Evolutionary conservation across 2,113 vertebrate species (phyloP), one percentile per base, ranked within the genome.

Genomic region (Megaleporinus macrocephalus): DNA sequence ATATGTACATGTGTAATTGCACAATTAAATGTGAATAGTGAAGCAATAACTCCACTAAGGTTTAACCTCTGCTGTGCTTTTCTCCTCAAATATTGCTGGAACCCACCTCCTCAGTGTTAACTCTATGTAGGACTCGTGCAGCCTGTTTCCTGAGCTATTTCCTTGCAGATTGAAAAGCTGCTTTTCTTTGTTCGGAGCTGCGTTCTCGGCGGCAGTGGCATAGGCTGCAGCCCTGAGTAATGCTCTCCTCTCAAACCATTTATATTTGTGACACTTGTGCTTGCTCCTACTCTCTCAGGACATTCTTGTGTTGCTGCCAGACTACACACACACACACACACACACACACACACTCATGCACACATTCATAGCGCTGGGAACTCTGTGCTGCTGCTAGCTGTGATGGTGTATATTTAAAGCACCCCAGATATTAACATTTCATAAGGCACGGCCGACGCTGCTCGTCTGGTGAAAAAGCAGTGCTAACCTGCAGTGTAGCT

Each of bases 171-270:
- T 55, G 75, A 78, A 77, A 78, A 83, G 69, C 76, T 47, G 80
- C 63, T 70, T 88, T 80, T 85, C 89, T 91, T 90, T 92, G 90
- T 92, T 91, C 88, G 90, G 86, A 90, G 87, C 87, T 88, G 90
- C 27, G 78, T 87, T 79, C 66, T 83, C 84, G 26, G 55, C 63
- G 59, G 73, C 59, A 69, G 85, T 89, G 87, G 83, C 84, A 88
- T 63, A 73, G 86, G 87, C 87, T 80, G 85, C 86, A 86, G 90
- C 89, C 90, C 85, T 77, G 90, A 91, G 90, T 88, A 74, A 51
- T 84, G 87, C 83, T 73, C 89, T 88, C 83, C 88, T 88, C 84
- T 87, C 81, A 26, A 83, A 85, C 86, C 89, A 90, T 91, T 93
- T 87, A 91, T 92, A 88, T 84, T 30, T 77, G 89, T 88, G 88